Evolutionary conservation across 2,888 invertebrate genomes (phyloP), one percentile per base, ranked within the genome.

Genomic region (Caenorhabditis sp.): DNA sequence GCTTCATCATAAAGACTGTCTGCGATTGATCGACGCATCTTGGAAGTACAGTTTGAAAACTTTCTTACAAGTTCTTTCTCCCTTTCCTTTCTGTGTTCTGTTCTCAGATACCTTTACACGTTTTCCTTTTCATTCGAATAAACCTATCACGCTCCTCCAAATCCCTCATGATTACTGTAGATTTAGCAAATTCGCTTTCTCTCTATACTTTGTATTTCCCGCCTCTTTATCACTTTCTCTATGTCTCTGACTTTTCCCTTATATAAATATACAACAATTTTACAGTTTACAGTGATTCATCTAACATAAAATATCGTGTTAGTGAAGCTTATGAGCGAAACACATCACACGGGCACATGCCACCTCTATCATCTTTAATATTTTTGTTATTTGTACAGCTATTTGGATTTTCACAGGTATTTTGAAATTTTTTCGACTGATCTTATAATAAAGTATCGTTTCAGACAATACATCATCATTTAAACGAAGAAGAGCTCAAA

Each of bases 381-480:
- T 65, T 73, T 59, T 65, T 54, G 62, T 61, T 72, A 60, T 61
- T 67, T 49, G 64, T 59, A 65, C 60, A 59, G 43, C 57, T 54
- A 67, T 68, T 65, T 64, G 66, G 67, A 58, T 67, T 63, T 59
- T 20, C 68, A 65, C 68, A 73, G 68, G 73, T 73, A 49, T n/a
- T n/a, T n/a, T n/a, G 61, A 59, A 60, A 26, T 50, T n/a, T 23
- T 56, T 50, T 20, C 21, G 23, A 59, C 43, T 53, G 36, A 21
- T 53, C 20, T n/a, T 49, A 26, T 14, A 1, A 63, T 50, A 56
- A 25, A 12, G 3, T 49, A 49, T 58, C 36, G 8, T 81, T 84
- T 54, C 69, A 85, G 85, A 67, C 74, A 21, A 38, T 85, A n/a
- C 85, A 85, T 63, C 79, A 80, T 60, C 77, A 81, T 54, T 73